Evolutionary conservation across 2,797 vertebrate genomes (phyloP).

Genomic region (Peromyscus aztecus): DNA sequence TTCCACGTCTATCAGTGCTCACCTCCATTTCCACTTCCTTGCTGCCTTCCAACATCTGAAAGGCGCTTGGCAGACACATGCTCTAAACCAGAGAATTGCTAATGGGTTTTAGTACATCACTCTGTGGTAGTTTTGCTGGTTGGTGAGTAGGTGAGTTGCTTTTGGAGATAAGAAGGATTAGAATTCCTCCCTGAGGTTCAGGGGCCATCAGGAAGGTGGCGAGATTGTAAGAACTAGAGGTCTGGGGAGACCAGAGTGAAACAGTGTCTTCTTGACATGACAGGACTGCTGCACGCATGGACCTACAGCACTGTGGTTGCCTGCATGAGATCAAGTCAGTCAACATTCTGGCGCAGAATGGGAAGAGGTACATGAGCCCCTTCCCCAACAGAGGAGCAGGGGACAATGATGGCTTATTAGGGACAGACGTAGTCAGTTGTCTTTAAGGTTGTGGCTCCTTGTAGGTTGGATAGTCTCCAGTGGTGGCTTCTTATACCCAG

Average conservation of each 20-base stretch:
- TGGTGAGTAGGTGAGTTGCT: neutral
- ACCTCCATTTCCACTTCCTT: neutral
- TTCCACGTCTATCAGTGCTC: neutral
- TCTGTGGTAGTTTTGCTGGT: neutral
- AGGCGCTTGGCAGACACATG: neutral
- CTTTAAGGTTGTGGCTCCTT: neutral
- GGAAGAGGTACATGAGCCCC: neutral
- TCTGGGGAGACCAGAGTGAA: neutral
- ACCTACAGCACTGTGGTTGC: neutral
- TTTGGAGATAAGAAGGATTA: conserved; percentile 27
- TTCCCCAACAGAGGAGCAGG: no score
- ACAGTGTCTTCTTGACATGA: no score
- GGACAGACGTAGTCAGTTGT: neutral
- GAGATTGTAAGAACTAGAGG: neutral
- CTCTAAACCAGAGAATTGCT: neutral
- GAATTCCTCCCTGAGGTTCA: neutral
- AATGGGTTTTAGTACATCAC: neutral
- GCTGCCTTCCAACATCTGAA: neutral
- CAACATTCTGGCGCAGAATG: no score
- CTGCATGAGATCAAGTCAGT: neutral
- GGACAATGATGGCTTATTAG: neutral
- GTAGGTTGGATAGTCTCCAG: neutral
- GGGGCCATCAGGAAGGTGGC: neutral
- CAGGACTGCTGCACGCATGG: neutral
- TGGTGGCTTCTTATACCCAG: neutral